A percentile compares a stretch with the other conserved stretches of the same genome.
These are phyloP conservation scores for Danio tinwini DNA, from an alignment of 2,797 vertebrate species.

Conservation along the genomic window DNA sequence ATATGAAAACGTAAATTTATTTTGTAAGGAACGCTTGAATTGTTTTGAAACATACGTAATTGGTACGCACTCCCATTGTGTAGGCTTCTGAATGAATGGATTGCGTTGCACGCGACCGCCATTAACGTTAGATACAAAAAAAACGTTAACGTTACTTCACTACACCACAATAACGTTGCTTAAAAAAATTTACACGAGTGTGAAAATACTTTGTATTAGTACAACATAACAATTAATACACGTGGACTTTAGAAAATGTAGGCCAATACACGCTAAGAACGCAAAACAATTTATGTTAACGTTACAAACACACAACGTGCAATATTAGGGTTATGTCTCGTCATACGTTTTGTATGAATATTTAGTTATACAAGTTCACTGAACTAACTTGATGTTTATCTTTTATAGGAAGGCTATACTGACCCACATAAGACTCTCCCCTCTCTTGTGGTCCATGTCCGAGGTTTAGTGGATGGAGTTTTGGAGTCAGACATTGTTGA, in stretches of 20 bases:
- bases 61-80: neutral
- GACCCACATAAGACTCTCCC: constrained; percentile 94
- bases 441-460: constrained; percentile 92
- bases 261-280: no score
- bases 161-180: neutral
- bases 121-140: neutral
- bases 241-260: no score
- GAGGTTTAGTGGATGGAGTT: constrained; percentile 91
- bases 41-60: neutral
- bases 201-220: neutral
- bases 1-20: neutral
- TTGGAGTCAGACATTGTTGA: constrained; percentile 94
- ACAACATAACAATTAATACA: no score
- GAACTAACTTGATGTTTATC: neutral
- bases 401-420: constrained; percentile 86
- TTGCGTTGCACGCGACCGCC: neutral
- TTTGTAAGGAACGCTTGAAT: neutral
- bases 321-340: neutral
- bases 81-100: constrained; percentile 10
- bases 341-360: neutral
- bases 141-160: no score
- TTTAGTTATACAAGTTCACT: neutral
- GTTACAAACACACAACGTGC: neutral
- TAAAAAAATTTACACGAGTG: neutral
- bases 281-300: no score